These are phyloP conservation scores for Gymnorhina tibicen DNA, from an alignment of 2,113 vertebrate genomes.

Conservation along the genomic window DNA sequence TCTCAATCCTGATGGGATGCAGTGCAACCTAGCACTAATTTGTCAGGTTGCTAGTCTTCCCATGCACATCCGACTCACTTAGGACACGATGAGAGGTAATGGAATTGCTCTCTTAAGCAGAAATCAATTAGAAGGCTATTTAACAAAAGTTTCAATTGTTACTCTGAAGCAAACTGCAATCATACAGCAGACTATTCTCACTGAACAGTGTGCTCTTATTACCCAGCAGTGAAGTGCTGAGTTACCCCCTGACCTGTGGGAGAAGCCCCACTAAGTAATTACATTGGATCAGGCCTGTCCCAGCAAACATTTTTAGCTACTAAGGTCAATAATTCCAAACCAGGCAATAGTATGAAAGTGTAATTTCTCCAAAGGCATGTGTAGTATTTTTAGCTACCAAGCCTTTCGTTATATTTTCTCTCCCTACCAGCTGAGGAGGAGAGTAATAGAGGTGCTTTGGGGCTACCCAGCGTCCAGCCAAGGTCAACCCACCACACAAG, in stretches of 20 bases:
- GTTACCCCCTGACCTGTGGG: not conserved
- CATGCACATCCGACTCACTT: not conserved
- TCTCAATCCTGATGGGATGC: not conserved
- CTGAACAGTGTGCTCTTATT: not conserved
- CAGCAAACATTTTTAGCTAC: not conserved
- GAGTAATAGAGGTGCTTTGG: not conserved
- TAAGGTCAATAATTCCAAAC: not conserved
- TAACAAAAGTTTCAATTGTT: not conserved
- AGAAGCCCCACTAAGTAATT: not conserved
- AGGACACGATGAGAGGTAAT: not conserved
- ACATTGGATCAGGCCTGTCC: not conserved
- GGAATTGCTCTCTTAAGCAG: not conserved
- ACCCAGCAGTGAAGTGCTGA: not conserved
- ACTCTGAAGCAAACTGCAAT: not conserved
- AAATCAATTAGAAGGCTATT: not conserved
- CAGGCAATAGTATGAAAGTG: constrained; percentile 80
- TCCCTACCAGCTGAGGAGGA: not conserved
- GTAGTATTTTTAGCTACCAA: constrained; percentile 67
- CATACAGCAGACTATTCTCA: not conserved
- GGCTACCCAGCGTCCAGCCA: not conserved
- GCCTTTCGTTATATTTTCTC: not conserved
- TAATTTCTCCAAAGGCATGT: constrained; percentile 82
- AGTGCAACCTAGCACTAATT: not conserved
- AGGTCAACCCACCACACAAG: not conserved
- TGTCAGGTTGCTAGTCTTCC: not conserved